Base-by-base conservation (phyloP, 2,888 invertebrate genomes). In the Melanostoma scalare region DNA sequence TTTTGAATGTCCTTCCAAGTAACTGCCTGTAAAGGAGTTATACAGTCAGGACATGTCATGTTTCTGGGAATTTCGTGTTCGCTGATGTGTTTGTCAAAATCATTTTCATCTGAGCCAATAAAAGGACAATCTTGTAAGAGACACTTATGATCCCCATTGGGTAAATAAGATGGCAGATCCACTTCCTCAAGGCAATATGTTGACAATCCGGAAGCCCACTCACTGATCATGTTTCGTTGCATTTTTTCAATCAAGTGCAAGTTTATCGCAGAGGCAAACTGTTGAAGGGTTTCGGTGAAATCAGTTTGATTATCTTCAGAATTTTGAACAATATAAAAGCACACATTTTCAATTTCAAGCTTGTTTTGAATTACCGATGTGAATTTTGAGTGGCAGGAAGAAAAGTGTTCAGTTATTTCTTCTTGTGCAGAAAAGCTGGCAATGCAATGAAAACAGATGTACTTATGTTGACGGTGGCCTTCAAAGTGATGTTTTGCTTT, bases 401-500 rank as follows among this genome's bases (percentile, higher is more conserved):
- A 6, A 33, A 82, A 73, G 35, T 82, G 82, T 3, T 69, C 40
- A 2, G 5, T 1, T 3, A 63, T 38, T 52, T 63, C 6, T 0
- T 63, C 8, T 0, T 31, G 46, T 8, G 73, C 40, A 40, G 31
- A 38, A 30, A 58, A 73, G 4, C 35, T 69, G 10, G 2, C 9
- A 31, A 73, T 6, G 52, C 82, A 82, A 40, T 82, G 56, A 8
- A 52, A 63, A 6, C 82, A 82, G 42, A 82, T 53, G 53, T 56
- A 72, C 6, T 42, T 6, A 52, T 77, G 77, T 0, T 40, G 73
- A 6, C 42, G 8, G 3, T 77, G 77, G 3, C 10, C 50, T 40
- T 40, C 33, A 10, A 82, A 63, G 42, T 82, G 68, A 1, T 8
- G 0, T 0, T n/a, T 38, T 4, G 30, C 50, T 2, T 33, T 6